Conservation (phyloP, 2,113 vertebrate genomes). For the Indicator indicator region DNA sequence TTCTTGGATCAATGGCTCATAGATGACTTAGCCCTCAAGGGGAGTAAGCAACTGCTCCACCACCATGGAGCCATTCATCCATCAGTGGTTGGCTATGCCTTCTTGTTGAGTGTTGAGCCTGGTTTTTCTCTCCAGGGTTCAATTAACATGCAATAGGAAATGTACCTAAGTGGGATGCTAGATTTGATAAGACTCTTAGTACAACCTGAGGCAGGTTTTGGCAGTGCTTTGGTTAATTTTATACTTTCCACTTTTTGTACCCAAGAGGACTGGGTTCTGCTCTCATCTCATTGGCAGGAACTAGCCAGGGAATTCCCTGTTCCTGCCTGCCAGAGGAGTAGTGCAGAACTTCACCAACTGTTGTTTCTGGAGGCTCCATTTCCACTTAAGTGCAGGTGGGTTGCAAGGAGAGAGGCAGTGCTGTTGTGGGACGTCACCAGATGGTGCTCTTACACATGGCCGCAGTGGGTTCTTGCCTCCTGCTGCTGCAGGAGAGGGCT, state of each 20-base stretch:
- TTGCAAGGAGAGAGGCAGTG: background rate
- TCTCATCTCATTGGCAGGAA: background rate
- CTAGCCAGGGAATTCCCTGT: background rate
- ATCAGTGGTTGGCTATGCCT: background rate
- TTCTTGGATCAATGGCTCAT: background rate
- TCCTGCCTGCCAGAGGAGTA: background rate
- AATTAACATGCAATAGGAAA: background rate
- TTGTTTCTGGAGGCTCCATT: background rate
- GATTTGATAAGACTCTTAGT: background rate
- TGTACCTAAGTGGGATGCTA: background rate
- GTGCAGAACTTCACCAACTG: background rate
- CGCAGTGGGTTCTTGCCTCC: background rate
- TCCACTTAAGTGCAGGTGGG: too few relatives aligned
- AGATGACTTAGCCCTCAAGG: too few relatives aligned
- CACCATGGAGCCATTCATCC: background rate
- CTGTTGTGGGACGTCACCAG: background rate
- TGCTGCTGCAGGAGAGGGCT: too few relatives aligned
- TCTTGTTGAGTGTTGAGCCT: too few relatives aligned
- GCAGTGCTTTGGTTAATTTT: background rate
- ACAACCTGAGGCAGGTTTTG: background rate
- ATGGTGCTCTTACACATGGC: background rate
- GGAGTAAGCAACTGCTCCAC: background rate
- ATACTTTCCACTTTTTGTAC: background rate
- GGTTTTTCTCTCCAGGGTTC: background rate
- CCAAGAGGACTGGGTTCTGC: background rate